Evolutionary conservation across 2,888 invertebrate genomes (phyloP).

Genomic region (Amphipyra tragopoginis): DNA sequence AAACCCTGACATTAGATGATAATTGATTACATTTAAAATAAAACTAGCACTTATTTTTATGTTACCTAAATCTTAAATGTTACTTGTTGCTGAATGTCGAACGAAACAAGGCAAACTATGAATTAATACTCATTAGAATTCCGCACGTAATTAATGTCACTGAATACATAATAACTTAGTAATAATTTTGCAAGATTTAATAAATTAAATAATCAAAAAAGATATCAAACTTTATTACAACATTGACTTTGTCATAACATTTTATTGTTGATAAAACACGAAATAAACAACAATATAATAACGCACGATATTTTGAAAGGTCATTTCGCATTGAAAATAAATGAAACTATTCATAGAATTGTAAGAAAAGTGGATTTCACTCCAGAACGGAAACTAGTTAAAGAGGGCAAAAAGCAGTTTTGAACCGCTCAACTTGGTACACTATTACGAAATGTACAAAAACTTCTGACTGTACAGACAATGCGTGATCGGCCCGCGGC

Average conservation of each 20-base stretch:
- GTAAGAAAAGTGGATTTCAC: conserved; percentile 22
- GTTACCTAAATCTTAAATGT: conserved; percentile 28
- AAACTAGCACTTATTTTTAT: conserved; percentile 1
- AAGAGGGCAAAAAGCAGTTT: conserved; percentile 15
- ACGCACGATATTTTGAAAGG: background rate
- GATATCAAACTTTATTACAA: conserved; percentile 14
- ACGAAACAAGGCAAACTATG: conserved; percentile 31
- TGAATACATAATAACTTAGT: conserved; percentile 19
- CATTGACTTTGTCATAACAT: conserved; percentile 23
- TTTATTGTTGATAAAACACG: conserved; percentile 12
- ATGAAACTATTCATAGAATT: conserved; percentile 17
- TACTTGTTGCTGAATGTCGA: conserved; percentile 39
- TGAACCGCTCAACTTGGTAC: conserved; percentile 18
- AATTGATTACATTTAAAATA: background rate
- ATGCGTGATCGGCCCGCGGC: conserved; percentile 69
- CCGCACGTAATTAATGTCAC: conserved; percentile 34
- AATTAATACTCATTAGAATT: conserved; percentile 44
- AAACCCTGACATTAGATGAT: conserved; percentile 17
- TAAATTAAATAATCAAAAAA: conserved; percentile 7
- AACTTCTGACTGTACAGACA: conserved; percentile 59
- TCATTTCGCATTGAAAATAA: conserved; percentile 1
- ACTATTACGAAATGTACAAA: conserved; percentile 62
- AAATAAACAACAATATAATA: conserved; percentile 3
- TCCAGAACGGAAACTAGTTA: conserved; percentile 33
- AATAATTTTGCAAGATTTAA: conserved; percentile 27